A percentile compares a stretch with the other conserved stretches of the same genome.
Conservation (phyloP, 2,113 vertebrate genomes). For the Pogonocichla stellata region DNA sequence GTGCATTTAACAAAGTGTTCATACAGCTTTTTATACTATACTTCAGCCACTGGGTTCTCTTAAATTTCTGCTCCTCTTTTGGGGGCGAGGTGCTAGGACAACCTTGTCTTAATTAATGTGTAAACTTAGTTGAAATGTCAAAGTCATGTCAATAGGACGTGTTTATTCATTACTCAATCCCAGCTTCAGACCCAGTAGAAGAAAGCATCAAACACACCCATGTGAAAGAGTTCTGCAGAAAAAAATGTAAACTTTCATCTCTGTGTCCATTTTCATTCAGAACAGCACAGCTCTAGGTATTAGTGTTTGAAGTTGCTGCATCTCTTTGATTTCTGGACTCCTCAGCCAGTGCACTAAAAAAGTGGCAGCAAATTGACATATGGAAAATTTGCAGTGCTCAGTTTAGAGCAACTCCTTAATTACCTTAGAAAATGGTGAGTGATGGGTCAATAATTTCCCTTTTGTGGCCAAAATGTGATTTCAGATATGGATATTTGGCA, state of each 20-base stretch:
- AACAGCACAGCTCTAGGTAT: background rate
- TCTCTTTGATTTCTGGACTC: conserved; percentile 45
- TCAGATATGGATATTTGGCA: conserved; percentile 12
- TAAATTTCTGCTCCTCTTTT: conserved; percentile 55
- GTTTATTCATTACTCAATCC: conserved; percentile 69
- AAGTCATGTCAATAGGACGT: conserved; percentile 65
- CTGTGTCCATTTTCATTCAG: conserved; percentile 1
- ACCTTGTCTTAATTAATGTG: conserved; percentile 70
- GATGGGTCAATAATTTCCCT: conserved; percentile 23
- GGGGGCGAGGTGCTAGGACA: background rate
- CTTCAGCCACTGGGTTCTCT: conserved; percentile 61
- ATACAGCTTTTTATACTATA: conserved; percentile 69
- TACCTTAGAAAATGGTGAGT: background rate
- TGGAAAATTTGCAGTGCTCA: background rate
- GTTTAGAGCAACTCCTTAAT: conserved; percentile 27
- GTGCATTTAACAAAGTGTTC: conserved; percentile 82
- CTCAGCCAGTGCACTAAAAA: background rate
- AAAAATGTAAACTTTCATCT: background rate
- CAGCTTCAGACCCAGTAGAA: background rate
- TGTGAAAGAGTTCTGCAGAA: background rate
- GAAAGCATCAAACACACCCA: background rate
- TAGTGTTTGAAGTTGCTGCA: background rate
- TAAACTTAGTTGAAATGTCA: conserved; percentile 71
- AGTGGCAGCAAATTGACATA: background rate
- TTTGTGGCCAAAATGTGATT: conserved; percentile 1